Conservation (phyloP, 2,797 vertebrate genomes). For the Jordanella pulchra region DNA sequence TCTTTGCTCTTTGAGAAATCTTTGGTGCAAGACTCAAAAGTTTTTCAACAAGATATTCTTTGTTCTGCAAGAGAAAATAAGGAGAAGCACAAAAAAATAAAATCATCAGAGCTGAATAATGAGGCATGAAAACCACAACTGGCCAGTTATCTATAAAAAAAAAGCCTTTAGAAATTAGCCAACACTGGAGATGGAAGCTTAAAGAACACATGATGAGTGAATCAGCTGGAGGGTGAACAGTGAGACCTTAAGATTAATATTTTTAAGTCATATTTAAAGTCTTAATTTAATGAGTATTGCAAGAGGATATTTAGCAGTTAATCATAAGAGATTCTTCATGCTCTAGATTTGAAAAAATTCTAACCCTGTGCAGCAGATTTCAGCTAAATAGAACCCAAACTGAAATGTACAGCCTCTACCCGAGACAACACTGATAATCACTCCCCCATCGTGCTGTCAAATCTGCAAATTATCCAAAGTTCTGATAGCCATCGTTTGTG, state of each 20-base stretch:
- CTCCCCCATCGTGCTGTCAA: neutral
- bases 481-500: neutral
- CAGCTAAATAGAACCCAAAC: neutral
- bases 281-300: neutral
- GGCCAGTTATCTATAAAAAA: neutral
- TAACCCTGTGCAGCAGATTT: neutral
- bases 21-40: conserved; percentile 93
- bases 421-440: neutral
- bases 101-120: conserved; percentile 4
- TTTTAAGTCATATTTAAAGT: neutral
- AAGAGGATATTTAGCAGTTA: neutral
- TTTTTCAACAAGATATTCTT: conserved; percentile 96
- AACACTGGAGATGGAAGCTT: neutral
- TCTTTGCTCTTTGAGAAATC: conserved; percentile 96
- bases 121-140: neutral
- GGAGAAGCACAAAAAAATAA: neutral
- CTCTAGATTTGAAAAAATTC: neutral
- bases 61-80: conserved; percentile 87
- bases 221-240: neutral
- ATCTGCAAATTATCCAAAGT: neutral
- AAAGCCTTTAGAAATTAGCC: neutral
- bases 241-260: neutral
- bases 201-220: neutral
- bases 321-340: neutral
- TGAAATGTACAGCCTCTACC: neutral